Evolutionary conservation across 1,140 invertebrate species (phyloP).

Genomic region (Propsilocerus akamusi): DNA sequence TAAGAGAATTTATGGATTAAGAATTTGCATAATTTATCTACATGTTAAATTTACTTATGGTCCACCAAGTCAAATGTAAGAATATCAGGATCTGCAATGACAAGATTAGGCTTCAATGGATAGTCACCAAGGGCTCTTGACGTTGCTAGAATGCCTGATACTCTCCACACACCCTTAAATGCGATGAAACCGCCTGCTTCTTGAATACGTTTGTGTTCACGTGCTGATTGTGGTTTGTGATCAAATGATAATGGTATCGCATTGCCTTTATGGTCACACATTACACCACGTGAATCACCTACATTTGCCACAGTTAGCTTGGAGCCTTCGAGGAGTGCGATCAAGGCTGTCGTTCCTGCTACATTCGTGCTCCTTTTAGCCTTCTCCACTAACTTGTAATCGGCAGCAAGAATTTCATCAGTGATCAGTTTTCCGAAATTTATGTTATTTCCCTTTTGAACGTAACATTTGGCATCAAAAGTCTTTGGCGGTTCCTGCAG

Average conservation of each 20-base stretch:
- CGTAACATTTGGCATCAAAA: conserved; percentile 31
- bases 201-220: conserved; percentile 53
- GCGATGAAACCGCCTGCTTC: conserved; percentile 85
- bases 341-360: conserved; percentile 82
- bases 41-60: conserved; percentile 34
- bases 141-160: conserved; percentile 88
- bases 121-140: conserved; percentile 89
- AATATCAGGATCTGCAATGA: conserved; percentile 91
- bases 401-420: conserved; percentile 67
- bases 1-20: not conserved
- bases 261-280: conserved; percentile 78
- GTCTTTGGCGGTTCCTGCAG: conserved; percentile 12
- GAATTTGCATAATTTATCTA: not conserved
- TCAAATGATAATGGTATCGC: conserved; percentile 87
- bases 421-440: conserved; percentile 65
- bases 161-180: conserved; percentile 91
- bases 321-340: conserved; percentile 66
- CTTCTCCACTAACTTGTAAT: conserved; percentile 54
- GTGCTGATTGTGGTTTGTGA: conserved; percentile 87
- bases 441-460: conserved; percentile 46
- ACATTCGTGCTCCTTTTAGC: conserved; percentile 62
- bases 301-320: conserved; percentile 85
- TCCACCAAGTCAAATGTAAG: conserved; percentile 76
- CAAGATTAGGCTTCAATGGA: conserved; percentile 80
- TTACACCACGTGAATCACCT: conserved; percentile 86